phyloP scores from a whole-genome alignment of 2,113 vertebrate species.

The Ardeotis arabs region DNA sequence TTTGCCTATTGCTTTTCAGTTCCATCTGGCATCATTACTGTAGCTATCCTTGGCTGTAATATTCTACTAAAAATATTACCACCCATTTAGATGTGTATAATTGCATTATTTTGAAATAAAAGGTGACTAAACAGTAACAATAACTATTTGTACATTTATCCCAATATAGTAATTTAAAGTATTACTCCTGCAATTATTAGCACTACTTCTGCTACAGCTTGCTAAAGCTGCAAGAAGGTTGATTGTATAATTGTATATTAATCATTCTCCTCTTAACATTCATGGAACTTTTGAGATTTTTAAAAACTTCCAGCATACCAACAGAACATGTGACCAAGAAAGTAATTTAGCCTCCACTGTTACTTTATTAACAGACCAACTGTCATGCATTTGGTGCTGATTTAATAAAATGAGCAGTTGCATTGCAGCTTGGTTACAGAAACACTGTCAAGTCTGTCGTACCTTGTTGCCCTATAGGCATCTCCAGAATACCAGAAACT shows the following conservation, averaged over 20 bases:
- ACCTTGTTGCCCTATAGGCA: constrained; percentile 66
- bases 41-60: not conserved
- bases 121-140: not conserved
- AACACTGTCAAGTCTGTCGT: not conserved
- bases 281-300: not conserved
- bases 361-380: not conserved
- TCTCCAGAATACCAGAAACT: constrained; percentile 90
- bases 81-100: not conserved
- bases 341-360: not conserved
- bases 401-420: not conserved
- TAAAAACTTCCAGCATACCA: not conserved
- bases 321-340: not conserved
- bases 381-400: not conserved
- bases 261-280: not conserved
- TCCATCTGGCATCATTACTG: not conserved
- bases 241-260: not conserved
- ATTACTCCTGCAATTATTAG: not conserved
- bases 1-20: not conserved
- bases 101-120: not conserved
- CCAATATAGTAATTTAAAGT: not conserved
- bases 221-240: not conserved
- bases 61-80: not conserved
- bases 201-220: not conserved
- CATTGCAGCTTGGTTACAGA: not conserved
- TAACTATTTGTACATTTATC: not conserved